These are phyloP conservation scores for Dermatophagoides farinae DNA, from an alignment of 1,140 invertebrate genomes.

Conservation along the genomic window DNA sequence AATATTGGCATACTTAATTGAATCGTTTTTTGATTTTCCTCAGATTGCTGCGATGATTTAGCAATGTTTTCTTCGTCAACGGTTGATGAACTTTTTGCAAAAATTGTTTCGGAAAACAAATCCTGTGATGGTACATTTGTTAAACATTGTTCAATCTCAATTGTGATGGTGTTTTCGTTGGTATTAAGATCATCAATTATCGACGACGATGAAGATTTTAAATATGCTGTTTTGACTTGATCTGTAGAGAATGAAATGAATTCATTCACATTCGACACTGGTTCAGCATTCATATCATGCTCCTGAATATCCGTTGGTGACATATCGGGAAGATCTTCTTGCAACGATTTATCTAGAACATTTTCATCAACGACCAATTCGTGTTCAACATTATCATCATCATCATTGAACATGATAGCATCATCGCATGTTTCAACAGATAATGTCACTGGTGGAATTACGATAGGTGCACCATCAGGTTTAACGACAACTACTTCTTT, in stretches of 20 bases:
- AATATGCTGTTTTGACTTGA: too few relatives aligned
- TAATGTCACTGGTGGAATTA: neutral
- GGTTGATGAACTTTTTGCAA: neutral
- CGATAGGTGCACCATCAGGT: neutral
- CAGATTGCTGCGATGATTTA: neutral
- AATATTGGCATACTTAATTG: neutral
- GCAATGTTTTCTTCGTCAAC: neutral
- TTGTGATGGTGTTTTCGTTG: too few relatives aligned
- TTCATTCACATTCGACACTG: too few relatives aligned
- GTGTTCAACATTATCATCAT: neutral
- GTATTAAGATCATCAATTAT: too few relatives aligned
- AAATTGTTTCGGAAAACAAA: neutral
- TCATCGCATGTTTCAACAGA: neutral
- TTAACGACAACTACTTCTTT: neutral
- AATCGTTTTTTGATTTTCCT: too few relatives aligned
- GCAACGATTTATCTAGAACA: neutral
- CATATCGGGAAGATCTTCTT: neutral
- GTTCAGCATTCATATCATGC: too few relatives aligned
- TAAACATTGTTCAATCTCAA: neutral
- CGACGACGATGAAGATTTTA: too few relatives aligned
- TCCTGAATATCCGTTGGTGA: too few relatives aligned
- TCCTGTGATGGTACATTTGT: neutral
- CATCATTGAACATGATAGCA: neutral
- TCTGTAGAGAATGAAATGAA: too few relatives aligned
- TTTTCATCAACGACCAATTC: constrained; percentile 1